These are phyloP conservation scores for Rhabdornis inornatus DNA, from an alignment of 2,113 vertebrate species.

Conservation along the genomic window DNA sequence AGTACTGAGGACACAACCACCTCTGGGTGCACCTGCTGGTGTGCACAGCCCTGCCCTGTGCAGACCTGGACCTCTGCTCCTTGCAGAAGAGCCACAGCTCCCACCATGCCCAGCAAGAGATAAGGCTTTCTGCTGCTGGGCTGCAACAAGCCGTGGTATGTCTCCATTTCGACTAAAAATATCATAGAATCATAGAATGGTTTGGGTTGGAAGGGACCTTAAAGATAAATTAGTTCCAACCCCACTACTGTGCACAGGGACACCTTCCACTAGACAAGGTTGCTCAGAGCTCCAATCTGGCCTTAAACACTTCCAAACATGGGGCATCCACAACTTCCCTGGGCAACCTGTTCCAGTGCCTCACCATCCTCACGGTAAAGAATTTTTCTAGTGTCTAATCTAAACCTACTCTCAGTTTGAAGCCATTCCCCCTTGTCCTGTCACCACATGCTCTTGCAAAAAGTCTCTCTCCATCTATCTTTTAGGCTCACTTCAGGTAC, in stretches of 20 bases:
- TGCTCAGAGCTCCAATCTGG: neutral
- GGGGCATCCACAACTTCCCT: neutral
- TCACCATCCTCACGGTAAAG: neutral
- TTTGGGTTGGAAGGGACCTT: neutral
- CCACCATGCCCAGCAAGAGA: neutral
- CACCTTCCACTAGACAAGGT: neutral
- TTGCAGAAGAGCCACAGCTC: neutral
- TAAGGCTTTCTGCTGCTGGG: neutral
- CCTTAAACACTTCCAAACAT: neutral
- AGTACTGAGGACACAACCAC: neutral
- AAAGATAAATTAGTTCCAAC: neutral
- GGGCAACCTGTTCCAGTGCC: neutral
- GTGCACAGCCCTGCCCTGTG: fast-evolving
- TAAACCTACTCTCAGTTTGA: neutral
- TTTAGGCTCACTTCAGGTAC: neutral
- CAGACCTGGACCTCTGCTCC: neutral
- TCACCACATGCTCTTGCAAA: neutral
- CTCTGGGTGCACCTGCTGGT: neutral
- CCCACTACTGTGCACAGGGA: neutral
- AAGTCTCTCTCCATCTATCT: neutral
- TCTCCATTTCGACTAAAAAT: neutral
- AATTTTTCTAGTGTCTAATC: neutral
- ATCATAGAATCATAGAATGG: neutral
- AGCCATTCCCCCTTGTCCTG: neutral
- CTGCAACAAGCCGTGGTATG: neutral